Evolutionary conservation across 2,888 invertebrate species (phyloP).

Genomic region (Graphium colonna): DNA sequence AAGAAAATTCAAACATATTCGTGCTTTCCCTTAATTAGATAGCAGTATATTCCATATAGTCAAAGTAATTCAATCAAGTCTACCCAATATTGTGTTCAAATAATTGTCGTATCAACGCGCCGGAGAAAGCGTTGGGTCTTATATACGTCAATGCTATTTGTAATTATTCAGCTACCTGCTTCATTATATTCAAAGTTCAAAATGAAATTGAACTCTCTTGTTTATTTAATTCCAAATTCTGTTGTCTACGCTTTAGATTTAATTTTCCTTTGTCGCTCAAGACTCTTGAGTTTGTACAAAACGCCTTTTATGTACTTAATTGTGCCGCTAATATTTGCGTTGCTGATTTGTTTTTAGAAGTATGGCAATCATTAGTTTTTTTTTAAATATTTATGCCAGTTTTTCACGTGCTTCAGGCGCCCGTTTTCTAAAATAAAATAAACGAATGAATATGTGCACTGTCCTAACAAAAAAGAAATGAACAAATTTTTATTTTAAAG

Average conservation of each 20-base stretch:
- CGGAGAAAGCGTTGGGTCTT: slow-evolving; percentile 11
- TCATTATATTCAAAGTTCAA: slow-evolving; percentile 16
- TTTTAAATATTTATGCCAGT: no score
- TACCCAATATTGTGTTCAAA: slow-evolving; percentile 7
- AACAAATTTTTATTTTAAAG: no score
- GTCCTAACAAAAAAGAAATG: no score
- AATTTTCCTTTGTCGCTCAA: neutral
- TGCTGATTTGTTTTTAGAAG: neutral
- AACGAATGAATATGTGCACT: no score
- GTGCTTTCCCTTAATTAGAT: no score
- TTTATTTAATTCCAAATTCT: neutral
- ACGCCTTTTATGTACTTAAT: no score
- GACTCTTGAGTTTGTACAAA: no score
- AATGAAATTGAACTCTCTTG: slow-evolving; percentile 6
- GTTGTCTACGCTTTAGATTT: neutral
- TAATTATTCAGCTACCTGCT: slow-evolving; percentile 20
- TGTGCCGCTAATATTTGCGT: slow-evolving; percentile 7
- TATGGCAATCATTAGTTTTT: no score
- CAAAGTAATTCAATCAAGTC: slow-evolving; percentile 2
- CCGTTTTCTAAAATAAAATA: no score
- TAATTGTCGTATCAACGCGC: slow-evolving; percentile 4
- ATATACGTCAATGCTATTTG: slow-evolving; percentile 12
- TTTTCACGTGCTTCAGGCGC: neutral
- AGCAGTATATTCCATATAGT: no score
- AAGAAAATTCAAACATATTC: no score